These are phyloP conservation scores for Coracias cyanogaster DNA, from an alignment of 2,797 vertebrate genomes.

Conservation along the genomic window DNA sequence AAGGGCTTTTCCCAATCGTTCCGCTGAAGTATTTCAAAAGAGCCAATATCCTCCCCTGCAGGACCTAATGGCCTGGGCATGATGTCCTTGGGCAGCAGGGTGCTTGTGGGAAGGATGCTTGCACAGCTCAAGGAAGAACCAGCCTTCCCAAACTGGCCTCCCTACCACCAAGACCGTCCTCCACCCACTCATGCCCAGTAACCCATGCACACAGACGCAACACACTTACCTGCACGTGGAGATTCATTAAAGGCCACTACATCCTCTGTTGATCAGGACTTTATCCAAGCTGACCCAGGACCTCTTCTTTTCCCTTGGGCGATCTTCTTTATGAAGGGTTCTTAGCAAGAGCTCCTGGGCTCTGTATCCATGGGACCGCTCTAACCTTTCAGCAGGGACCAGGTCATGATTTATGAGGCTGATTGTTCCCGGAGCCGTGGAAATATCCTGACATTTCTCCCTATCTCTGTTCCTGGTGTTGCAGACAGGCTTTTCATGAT, in stretches of 20 bases:
- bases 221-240: rapidly evolving
- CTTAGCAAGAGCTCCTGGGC: neutral
- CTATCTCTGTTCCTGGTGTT: neutral
- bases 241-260: neutral
- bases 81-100: neutral
- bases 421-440: neutral
- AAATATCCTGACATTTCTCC: slow-evolving; percentile 19
- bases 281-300: neutral
- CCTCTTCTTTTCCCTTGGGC: neutral
- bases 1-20: neutral
- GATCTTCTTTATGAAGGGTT: neutral
- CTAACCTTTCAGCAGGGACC: rapidly evolving
- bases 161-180: neutral
- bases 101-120: neutral
- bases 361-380: neutral
- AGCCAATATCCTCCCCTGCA: neutral
- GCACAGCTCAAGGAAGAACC: neutral
- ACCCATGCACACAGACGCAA: neutral
- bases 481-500: neutral
- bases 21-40: neutral
- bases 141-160: neutral
- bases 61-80: neutral
- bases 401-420: neutral
- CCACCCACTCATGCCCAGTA: rapidly evolving
- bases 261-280: neutral